Percentiles rank a stretch among this genome's conserved stretches.
These are phyloP conservation scores for Pseudocheirus occidentalis DNA, from an alignment of 2,797 vertebrate genomes.

Conservation along the genomic window DNA sequence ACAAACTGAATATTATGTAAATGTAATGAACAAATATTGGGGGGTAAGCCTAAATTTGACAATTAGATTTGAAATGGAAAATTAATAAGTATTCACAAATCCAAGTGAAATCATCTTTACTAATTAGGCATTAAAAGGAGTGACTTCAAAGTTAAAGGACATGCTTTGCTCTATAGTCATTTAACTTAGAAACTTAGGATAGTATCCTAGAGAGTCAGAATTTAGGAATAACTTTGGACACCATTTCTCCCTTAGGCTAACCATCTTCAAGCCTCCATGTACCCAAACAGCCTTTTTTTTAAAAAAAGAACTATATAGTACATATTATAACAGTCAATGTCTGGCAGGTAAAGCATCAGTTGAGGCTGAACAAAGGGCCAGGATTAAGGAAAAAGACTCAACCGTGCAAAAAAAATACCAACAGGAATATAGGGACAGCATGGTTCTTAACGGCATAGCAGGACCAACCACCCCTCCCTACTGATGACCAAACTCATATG, in stretches of 20 bases:
- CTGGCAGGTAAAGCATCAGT: too few species aligned
- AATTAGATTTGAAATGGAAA: neutral
- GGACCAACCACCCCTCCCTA: neutral
- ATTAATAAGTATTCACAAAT: neutral
- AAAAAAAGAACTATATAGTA: neutral
- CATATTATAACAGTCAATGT: neutral
- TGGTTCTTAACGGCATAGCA: neutral
- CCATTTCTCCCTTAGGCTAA: neutral
- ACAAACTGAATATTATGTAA: neutral
- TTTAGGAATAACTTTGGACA: neutral
- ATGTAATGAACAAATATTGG: neutral
- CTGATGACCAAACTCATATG: neutral
- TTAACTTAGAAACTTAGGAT: neutral
- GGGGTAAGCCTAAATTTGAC: neutral
- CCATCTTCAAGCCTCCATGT: neutral
- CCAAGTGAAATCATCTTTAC: neutral
- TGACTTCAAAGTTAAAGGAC: neutral
- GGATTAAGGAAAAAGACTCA: neutral
- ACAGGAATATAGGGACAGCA: neutral
- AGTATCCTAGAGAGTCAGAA: neutral
- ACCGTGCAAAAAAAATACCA: neutral
- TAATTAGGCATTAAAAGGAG: neutral
- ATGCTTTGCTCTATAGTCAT: neutral
- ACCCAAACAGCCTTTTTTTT: neutral
- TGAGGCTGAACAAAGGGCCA: neutral